A percentile compares a stretch with the other conserved stretches of the same genome.
Conservation (phyloP, 2,113 vertebrate species). For the Acanthochromis polyacanthus region DNA sequence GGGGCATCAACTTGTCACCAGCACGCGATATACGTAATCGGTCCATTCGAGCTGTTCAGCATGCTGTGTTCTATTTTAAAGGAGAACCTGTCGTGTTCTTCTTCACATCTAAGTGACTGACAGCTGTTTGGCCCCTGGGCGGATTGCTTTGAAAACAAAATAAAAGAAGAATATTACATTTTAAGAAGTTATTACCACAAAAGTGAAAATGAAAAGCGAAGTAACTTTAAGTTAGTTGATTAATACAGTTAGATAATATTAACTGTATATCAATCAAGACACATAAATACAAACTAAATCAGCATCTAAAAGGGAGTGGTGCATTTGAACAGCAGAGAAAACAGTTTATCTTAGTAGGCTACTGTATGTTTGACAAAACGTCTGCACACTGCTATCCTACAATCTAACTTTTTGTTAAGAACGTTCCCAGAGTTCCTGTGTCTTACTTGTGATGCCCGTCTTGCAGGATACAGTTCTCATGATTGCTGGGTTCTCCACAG, state of each 20-base stretch:
- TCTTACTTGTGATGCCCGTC: slow-evolving; percentile 89
- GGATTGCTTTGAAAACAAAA: slow-evolving; percentile 83
- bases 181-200: neutral
- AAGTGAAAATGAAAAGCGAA: neutral
- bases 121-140: slow-evolving; percentile 40
- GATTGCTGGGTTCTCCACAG: slow-evolving; percentile 68
- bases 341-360: no score
- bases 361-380: no score
- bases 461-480: slow-evolving; percentile 36
- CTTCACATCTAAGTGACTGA: fast-evolving
- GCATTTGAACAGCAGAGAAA: no score
- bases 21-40: slow-evolving; percentile 84
- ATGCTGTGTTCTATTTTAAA: slow-evolving; percentile 35
- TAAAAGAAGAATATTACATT: neutral
- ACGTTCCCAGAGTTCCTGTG: neutral
- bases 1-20: slow-evolving; percentile 77
- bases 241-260: neutral
- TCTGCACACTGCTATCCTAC: neutral
- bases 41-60: slow-evolving; percentile 83
- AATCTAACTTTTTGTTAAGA: neutral
- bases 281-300: no score
- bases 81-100: slow-evolving; percentile 10
- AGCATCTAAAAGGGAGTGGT: no score
- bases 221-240: neutral
- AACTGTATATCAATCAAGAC: neutral